These are phyloP conservation scores for Acrocyrtus sp. DNA, from an alignment of 2,888 invertebrate species.

Conservation along the genomic window DNA sequence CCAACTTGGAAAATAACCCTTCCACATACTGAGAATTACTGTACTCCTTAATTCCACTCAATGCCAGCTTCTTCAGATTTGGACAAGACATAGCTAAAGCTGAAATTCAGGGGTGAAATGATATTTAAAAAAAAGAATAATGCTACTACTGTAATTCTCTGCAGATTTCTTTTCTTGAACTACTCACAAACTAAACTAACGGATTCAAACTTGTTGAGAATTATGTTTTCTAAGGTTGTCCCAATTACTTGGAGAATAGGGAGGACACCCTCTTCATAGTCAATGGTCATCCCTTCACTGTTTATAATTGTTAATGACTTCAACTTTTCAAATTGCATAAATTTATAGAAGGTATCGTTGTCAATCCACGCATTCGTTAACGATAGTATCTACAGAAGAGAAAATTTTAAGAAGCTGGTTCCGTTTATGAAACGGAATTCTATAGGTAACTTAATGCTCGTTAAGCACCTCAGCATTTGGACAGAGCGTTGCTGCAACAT, in stretches of 20 bases:
- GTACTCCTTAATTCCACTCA: slow-evolving; percentile 64
- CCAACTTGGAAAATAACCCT: slow-evolving; percentile 42
- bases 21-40: slow-evolving; percentile 31
- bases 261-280: slow-evolving; percentile 65
- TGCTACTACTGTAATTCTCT: background rate
- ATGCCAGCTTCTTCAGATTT: slow-evolving; percentile 64
- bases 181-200: slow-evolving; percentile 64
- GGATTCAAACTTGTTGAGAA: slow-evolving; percentile 64
- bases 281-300: slow-evolving; percentile 64
- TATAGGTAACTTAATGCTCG: too few species aligned
- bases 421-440: background rate
- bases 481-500: slow-evolving; percentile 63
- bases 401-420: background rate
- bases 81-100: slow-evolving; percentile 65
- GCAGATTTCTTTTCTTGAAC: background rate
- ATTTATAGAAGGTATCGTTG: slow-evolving; percentile 65
- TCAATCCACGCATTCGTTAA: slow-evolving; percentile 64
- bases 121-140: background rate
- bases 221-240: slow-evolving; percentile 64
- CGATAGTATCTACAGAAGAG: slow-evolving; percentile 62
- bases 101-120: slow-evolving; percentile 39
- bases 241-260: slow-evolving; percentile 65
- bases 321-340: slow-evolving; percentile 62
- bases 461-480: slow-evolving; percentile 62
- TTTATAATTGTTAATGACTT: slow-evolving; percentile 62